Evolutionary conservation across 2,888 invertebrate species (phyloP).

Genomic region (Drosophila merina): DNA sequence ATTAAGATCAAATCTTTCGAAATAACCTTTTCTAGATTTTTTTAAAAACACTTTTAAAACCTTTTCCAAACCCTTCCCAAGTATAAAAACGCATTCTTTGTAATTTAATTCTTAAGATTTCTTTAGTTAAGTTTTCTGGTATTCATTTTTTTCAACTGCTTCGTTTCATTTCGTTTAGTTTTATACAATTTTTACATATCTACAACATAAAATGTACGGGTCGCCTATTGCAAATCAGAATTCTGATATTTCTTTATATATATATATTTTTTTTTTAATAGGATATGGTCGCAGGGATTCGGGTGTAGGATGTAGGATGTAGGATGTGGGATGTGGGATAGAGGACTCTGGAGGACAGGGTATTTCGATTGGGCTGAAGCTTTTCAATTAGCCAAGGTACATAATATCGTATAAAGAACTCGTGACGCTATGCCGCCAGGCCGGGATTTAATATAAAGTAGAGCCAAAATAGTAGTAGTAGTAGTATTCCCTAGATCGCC

Average conservation of each 20-base stretch:
- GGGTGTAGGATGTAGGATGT: background rate
- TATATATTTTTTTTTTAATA: conserved; percentile 8
- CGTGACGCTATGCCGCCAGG: conserved; percentile 43
- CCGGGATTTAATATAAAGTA: conserved; percentile 5
- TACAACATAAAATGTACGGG: conserved; percentile 69
- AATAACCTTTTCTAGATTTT: background rate
- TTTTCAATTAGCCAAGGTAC: conserved; percentile 61
- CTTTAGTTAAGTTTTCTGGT: conserved; percentile 8
- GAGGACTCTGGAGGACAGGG: background rate
- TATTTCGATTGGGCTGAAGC: conserved; percentile 10
- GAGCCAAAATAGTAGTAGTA: background rate
- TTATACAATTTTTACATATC: conserved; percentile 74
- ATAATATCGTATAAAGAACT: conserved; percentile 58
- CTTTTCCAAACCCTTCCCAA: background rate
- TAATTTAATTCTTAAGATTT: conserved; percentile 18
- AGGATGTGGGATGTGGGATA: background rate
- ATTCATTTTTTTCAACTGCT: conserved; percentile 5
- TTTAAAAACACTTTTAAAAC: background rate
- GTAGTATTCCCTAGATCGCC: background rate
- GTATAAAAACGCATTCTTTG: background rate
- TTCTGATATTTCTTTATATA: conserved; percentile 1
- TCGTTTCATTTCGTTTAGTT: conserved; percentile 45
- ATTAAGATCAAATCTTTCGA: too few relatives aligned
- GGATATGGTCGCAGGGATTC: background rate
- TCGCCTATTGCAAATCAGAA: conserved; percentile 28